A percentile compares a stretch with the other conserved stretches of the same genome.
phyloP scores from a whole-genome alignment of 2,888 invertebrate genomes.

The Acronicta leporina region DNA sequence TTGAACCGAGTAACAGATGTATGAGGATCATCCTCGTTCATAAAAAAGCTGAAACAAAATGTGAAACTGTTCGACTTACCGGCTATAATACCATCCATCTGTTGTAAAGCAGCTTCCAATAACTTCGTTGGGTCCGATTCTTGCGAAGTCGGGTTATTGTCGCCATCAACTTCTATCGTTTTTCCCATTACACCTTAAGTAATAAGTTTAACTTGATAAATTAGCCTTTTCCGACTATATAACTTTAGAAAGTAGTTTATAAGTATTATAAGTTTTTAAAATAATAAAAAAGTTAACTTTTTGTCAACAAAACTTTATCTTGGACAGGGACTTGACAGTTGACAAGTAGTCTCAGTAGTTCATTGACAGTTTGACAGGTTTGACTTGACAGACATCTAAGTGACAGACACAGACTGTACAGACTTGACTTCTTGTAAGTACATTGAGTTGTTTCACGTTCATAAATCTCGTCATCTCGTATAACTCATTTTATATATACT shows the following conservation, averaged over 20 bases:
- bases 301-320: slow-evolving; percentile 81
- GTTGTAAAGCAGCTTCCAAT: slow-evolving; percentile 95
- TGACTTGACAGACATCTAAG: too few species aligned
- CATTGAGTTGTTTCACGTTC: too few species aligned
- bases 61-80: slow-evolving; percentile 82
- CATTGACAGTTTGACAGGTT: too few species aligned
- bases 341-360: slow-evolving; percentile 9
- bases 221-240: slow-evolving; percentile 27
- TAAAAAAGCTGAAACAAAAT: neutral
- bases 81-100: slow-evolving; percentile 97
- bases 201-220: slow-evolving; percentile 19
- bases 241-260: slow-evolving; percentile 28
- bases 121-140: slow-evolving; percentile 96
- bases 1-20: neutral
- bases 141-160: slow-evolving; percentile 85
- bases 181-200: slow-evolving; percentile 80
- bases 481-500: too few species aligned
- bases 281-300: slow-evolving; percentile 72
- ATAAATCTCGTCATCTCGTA: too few species aligned
- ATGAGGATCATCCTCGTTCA: neutral
- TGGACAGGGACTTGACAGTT: slow-evolving; percentile 40
- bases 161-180: slow-evolving; percentile 84
- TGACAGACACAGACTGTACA: too few species aligned
- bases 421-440: too few species aligned
- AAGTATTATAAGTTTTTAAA: slow-evolving; percentile 51